These are phyloP conservation scores for Chalcis sispes DNA, from an alignment of 2,888 invertebrate genomes.

Conservation along the genomic window DNA sequence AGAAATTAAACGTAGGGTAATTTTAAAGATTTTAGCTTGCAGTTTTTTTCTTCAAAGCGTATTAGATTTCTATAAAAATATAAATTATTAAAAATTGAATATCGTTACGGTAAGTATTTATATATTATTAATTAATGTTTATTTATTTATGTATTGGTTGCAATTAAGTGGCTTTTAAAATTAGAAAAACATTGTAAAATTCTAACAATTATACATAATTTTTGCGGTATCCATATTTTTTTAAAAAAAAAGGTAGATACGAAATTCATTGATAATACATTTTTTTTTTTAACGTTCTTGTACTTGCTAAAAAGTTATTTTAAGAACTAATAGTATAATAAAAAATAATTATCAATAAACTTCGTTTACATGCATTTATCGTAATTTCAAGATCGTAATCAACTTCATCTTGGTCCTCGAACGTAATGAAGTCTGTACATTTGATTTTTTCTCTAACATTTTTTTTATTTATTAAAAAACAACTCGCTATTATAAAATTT, in stretches of 20 bases:
- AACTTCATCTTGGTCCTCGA: constrained; percentile 27
- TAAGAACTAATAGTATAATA: neutral
- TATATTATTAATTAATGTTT: constrained; percentile 23
- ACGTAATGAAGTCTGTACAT: constrained; percentile 32
- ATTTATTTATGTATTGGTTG: constrained; percentile 5
- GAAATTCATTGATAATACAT: constrained; percentile 22
- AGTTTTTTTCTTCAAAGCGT: constrained; percentile 18
- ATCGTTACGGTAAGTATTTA: constrained; percentile 5
- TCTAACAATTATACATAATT: constrained; percentile 25
- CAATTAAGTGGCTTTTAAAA: constrained; percentile 18
- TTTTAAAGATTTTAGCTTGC: neutral
- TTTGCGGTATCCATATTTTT: constrained; percentile 41
- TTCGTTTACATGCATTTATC: constrained; percentile 13
- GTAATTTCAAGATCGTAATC: constrained; percentile 13
- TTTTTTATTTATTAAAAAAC: neutral
- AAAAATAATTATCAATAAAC: constrained; percentile 5
- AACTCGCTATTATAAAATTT: too few species aligned
- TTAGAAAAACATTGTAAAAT: constrained; percentile 12
- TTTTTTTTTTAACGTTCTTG: constrained; percentile 3
- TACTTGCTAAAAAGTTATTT: neutral
- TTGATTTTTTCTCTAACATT: constrained; percentile 33
- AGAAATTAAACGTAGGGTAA: neutral
- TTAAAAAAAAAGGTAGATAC: constrained; percentile 9
- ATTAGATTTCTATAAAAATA: constrained; percentile 38
- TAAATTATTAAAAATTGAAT: constrained; percentile 41